Evolutionary conservation across 2,797 vertebrate genomes (phyloP), one percentile per base, ranked within the genome.

Genomic region (Thalassophryne amazonica): DNA sequence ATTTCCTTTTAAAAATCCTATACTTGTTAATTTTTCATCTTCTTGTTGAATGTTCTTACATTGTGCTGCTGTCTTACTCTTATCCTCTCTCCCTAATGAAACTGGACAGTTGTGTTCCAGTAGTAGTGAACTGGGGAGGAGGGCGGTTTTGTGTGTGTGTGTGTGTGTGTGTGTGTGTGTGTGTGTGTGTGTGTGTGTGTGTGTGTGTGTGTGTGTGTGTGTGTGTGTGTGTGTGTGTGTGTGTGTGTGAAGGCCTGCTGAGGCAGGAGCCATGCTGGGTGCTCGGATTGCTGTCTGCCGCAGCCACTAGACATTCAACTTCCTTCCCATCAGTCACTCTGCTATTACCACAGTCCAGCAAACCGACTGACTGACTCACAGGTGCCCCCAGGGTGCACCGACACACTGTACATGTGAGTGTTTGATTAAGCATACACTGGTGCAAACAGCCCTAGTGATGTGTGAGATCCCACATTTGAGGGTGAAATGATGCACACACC

Each of bases 301-400:
- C 42, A 38, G 49, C 47, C 41, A n/a, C 76, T 61, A 70, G 78
- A 71, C 76, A 69, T 76, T 80, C 78, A 69, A 74, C 69, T 62
- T 55, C 49, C 43, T 73, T 73, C 62, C 68, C 76, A 81, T 79
- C 78, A 69, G 42, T 51, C 62, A 54, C 54, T 35, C 68, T 74
- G 72, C 76, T 76, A 80, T 87, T 84, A 84, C 76, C 70, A 73
- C 18, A 38, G 79, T 76, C 71, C 68, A 74, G 41, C 36, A 39
- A 61, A 48, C 65, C 58, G 68, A 56, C 60, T 42, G 60, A 58
- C 69, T 66, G 52, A 72, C 72, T 78, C 59, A 79, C 82, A 78
- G 75, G 69, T 76, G 63, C 74, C 38, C 39, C 33, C 50, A 29
- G 40, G n/a, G 61, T 67, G 19, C 48, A 61, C 33, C 45, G 17